Percentiles rank a stretch among this genome's conserved stretches.
Conservation (phyloP, 2,113 vertebrate species). For the Athene noctua region DNA sequence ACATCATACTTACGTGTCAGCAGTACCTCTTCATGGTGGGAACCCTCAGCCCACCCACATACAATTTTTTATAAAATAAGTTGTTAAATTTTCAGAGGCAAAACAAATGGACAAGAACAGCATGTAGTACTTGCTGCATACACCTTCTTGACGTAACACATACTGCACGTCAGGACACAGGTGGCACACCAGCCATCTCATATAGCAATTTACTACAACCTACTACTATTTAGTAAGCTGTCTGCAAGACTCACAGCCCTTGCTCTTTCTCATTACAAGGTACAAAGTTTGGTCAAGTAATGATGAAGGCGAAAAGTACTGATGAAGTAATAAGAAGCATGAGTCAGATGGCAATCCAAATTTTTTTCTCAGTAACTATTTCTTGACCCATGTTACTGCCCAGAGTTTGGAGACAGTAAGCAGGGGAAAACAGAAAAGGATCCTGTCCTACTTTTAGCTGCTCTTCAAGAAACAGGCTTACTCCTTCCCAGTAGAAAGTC, state of each 20-base stretch:
- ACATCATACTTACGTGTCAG: rapidly evolving
- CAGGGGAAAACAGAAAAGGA: not conserved
- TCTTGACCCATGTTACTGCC: not conserved
- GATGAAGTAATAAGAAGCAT: not conserved
- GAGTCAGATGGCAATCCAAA: not conserved
- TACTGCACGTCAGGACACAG: not conserved
- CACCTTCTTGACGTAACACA: not conserved
- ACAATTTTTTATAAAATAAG: not conserved
- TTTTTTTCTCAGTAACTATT: not conserved
- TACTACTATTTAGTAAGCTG: not conserved
- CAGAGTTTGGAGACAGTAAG: not conserved
- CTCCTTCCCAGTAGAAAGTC: not conserved
- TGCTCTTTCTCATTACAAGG: not conserved
- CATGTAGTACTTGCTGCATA: rapidly evolving
- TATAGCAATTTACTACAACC: not conserved
- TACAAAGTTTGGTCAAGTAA: not conserved
- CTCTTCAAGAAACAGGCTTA: not conserved
- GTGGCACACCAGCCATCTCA: not conserved
- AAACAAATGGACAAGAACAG: not conserved
- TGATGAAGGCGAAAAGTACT: not conserved
- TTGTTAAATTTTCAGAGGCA: not conserved
- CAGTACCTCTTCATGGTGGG: not conserved
- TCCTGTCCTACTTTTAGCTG: not conserved
- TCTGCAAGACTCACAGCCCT: not conserved
- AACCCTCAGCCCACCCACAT: not conserved